Conservation (phyloP, 92 coral and sea anemone genomes). For the Phenganax stokvisi region DNA sequence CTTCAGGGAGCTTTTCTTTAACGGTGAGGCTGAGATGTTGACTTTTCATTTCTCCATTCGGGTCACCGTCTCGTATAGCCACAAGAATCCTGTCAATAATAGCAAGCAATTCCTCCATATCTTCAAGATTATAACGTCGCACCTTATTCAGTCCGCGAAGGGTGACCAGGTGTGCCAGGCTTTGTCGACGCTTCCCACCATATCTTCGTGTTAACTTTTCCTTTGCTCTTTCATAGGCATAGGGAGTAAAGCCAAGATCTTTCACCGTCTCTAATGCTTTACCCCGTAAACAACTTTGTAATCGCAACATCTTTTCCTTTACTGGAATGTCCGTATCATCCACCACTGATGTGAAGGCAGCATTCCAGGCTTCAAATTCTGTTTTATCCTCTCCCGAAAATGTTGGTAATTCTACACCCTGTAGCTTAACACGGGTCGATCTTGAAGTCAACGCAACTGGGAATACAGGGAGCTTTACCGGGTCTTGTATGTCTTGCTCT, state of each 20-base stretch:
- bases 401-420: conserved; percentile 12
- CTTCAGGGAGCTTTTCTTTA: conserved; percentile 49
- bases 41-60: conserved; percentile 24
- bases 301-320: conserved; percentile 8
- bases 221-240: background rate
- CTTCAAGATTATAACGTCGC: background rate
- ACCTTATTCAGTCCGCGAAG: no score
- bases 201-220: background rate
- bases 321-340: conserved; percentile 8
- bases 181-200: background rate
- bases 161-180: no score
- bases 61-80: background rate
- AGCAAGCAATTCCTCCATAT: conserved; percentile 2
- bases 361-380: conserved; percentile 8
- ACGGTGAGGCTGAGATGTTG: conserved; percentile 31
- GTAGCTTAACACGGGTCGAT: background rate
- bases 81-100: background rate
- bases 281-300: background rate
- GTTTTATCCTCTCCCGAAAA: conserved; percentile 16
- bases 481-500: background rate
- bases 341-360: conserved; percentile 16
- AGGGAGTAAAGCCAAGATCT: background rate
- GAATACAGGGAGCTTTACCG: background rate
- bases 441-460: background rate
- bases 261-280: no score